Percentiles rank a stretch among this genome's conserved stretches.
phyloP scores from a whole-genome alignment of 2,888 invertebrate genomes.

The Tiliacea citrago region DNA sequence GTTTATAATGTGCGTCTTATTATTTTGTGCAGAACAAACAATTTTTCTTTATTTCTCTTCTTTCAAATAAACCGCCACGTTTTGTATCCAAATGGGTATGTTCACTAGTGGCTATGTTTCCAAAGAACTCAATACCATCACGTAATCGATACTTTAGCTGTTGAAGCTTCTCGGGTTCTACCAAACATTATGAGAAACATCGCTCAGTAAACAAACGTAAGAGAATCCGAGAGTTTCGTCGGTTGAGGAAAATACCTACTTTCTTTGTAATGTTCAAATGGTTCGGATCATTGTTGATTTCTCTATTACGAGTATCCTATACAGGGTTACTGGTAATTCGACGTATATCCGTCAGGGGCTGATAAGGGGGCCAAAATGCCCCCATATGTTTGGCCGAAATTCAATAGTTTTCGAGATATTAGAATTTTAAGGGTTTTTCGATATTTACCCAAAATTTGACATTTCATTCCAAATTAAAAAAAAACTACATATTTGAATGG shows the following conservation, averaged over 20 bases:
- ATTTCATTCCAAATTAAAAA: no score
- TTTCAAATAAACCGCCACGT: neutral
- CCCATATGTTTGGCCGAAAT: no score
- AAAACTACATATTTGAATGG: no score
- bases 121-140: slow-evolving; percentile 33
- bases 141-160: slow-evolving; percentile 32
- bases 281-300: neutral
- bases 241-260: neutral
- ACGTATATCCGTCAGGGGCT: no score
- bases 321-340: no score
- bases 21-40: no score
- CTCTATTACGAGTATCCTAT: neutral
- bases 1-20: no score
- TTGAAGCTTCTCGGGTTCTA: neutral
- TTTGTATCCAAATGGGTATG: neutral
- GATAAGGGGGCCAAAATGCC: no score
- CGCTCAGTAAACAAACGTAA: slow-evolving; percentile 19
- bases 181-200: slow-evolving; percentile 18
- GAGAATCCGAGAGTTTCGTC: slow-evolving; percentile 1
- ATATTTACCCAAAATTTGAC: no score
- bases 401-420: no score
- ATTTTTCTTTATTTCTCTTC: neutral
- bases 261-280: neutral
- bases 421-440: no score
- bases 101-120: neutral